phyloP scores from a whole-genome alignment of 2,797 vertebrate species.

The Lutjanus argentimaculatus region DNA sequence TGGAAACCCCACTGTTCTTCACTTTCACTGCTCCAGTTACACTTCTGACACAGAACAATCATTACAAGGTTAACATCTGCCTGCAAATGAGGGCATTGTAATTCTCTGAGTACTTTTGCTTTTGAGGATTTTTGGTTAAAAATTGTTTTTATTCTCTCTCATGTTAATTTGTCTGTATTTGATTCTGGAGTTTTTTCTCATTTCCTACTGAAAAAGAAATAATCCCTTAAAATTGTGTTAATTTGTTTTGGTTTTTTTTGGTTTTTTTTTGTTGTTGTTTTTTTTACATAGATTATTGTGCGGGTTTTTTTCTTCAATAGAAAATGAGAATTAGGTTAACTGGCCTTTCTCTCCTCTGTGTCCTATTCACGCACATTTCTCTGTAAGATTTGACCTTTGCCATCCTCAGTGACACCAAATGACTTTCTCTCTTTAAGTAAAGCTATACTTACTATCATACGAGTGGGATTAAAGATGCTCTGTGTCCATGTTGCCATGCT shows the following conservation, averaged over 20 bases:
- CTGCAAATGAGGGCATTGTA: background rate
- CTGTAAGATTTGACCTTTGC: background rate
- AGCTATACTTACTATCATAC: background rate
- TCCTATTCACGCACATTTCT: background rate
- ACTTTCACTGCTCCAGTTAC: background rate
- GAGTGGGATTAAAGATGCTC: conserved; percentile 80
- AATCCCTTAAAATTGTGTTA: too few relatives aligned
- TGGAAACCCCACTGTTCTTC: background rate
- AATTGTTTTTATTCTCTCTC: too few relatives aligned
- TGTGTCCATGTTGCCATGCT: conserved; percentile 77
- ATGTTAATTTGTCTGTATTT: background rate
- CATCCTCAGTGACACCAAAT: background rate
- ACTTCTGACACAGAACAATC: background rate
- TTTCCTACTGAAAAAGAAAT: too few relatives aligned
- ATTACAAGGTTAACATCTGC: background rate
- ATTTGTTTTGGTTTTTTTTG: too few relatives aligned
- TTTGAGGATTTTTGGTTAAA: background rate
- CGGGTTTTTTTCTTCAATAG: background rate
- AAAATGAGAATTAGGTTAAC: too few relatives aligned
- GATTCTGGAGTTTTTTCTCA: background rate
- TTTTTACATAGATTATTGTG: too few relatives aligned
- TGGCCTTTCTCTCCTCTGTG: background rate
- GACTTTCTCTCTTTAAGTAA: background rate
- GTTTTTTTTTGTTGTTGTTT: too few relatives aligned
- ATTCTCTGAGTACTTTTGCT: background rate